Evolutionary conservation across 2,113 vertebrate genomes (phyloP).

Genomic region (Probosciger aterrimus): DNA sequence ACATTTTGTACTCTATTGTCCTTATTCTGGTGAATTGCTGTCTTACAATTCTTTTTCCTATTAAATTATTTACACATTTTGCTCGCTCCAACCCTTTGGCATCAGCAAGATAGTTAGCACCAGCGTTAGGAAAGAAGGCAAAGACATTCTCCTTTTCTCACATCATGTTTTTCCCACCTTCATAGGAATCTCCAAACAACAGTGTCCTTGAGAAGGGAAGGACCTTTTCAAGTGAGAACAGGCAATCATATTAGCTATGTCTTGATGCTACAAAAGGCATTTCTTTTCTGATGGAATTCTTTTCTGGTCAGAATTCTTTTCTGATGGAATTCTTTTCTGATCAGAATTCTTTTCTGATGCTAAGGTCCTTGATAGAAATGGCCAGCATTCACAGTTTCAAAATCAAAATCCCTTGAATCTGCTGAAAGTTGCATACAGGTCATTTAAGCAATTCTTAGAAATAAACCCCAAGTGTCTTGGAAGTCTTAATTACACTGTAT

Average conservation of each 20-base stretch:
- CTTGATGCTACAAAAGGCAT: background rate
- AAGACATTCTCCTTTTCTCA: background rate
- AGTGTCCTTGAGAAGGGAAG: background rate
- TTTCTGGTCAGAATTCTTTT: background rate
- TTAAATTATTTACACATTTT: slow-evolving; percentile 50
- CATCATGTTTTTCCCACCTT: background rate
- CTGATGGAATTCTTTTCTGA: background rate
- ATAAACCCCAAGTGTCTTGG: background rate
- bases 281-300: background rate
- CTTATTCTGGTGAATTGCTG: slow-evolving; percentile 50
- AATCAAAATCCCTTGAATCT: background rate
- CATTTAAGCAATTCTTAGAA: background rate
- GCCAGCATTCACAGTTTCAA: background rate
- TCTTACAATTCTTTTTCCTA: slow-evolving; percentile 46
- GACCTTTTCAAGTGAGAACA: background rate
- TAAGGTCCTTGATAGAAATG: background rate
- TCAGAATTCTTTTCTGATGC: background rate
- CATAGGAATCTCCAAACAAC: background rate
- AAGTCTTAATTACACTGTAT: background rate
- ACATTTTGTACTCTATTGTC: slow-evolving; percentile 66
- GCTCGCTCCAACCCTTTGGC: background rate
- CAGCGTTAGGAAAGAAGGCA: background rate
- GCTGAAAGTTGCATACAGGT: background rate
- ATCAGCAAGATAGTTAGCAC: background rate
- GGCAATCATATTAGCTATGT: background rate